Evolutionary conservation across 2,113 vertebrate genomes (phyloP).

Genomic region (Nestor notabilis): DNA sequence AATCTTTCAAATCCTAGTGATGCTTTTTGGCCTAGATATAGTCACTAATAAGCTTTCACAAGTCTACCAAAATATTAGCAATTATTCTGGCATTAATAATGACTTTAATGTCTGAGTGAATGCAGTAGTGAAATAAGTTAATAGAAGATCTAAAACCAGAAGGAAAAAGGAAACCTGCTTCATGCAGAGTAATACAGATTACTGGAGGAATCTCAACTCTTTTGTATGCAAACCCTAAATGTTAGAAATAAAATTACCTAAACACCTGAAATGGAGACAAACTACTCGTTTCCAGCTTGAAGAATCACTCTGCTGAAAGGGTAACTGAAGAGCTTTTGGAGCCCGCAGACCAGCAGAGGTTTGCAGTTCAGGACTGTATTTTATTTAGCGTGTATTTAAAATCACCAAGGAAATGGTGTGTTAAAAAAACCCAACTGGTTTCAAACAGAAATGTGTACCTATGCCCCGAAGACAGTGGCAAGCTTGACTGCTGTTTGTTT

Average conservation of each 20-base stretch:
- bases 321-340: background rate
- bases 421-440: background rate
- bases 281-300: background rate
- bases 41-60: slow-evolving; percentile 17
- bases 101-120: background rate
- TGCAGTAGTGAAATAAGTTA: background rate
- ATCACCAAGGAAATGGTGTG: background rate
- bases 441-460: background rate
- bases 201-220: background rate
- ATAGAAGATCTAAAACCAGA: background rate
- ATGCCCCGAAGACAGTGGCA: rapidly evolving
- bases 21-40: background rate
- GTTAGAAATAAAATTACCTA: background rate
- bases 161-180: background rate
- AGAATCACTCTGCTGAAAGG: background rate
- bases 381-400: background rate
- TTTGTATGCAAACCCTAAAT: background rate
- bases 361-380: background rate
- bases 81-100: background rate
- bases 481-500: background rate
- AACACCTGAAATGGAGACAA: background rate
- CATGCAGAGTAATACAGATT: background rate
- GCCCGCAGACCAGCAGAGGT: background rate
- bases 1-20: background rate
- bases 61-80: slow-evolving; percentile 1